Conservation (phyloP, 2,888 invertebrate genomes). For the Drosophila hamatofila region DNA sequence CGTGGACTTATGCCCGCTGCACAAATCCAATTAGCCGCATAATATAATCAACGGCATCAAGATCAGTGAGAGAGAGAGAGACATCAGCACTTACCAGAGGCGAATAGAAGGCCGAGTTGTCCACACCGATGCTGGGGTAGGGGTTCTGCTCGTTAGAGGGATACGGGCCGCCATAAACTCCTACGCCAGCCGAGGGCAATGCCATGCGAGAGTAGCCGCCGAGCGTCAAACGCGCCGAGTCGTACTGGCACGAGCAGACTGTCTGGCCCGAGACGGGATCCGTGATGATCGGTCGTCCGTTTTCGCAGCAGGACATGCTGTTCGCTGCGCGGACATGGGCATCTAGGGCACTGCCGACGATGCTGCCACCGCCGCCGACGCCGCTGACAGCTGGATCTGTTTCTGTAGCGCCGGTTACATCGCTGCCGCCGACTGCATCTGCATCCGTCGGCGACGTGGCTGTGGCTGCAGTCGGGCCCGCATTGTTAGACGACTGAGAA, state of each 20-base stretch:
- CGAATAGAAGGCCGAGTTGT: slow-evolving; percentile 97
- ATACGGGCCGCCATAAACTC: slow-evolving; percentile 94
- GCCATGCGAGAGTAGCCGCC: slow-evolving; percentile 92
- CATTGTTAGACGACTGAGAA: slow-evolving; percentile 85
- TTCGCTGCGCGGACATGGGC: slow-evolving; percentile 53
- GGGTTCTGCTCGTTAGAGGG: slow-evolving; percentile 96
- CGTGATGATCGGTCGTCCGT: slow-evolving; percentile 95
- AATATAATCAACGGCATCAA: slow-evolving; percentile 31
- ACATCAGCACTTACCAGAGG: slow-evolving; percentile 92
- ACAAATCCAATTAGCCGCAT: slow-evolving; percentile 72
- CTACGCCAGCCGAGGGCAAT: slow-evolving; percentile 88
- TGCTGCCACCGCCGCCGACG: slow-evolving; percentile 26
- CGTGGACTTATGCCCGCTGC: slow-evolving; percentile 64
- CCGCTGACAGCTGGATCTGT: slow-evolving; percentile 42
- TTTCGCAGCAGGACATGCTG: slow-evolving; percentile 91
- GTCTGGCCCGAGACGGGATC: slow-evolving; percentile 97
- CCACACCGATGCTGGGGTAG: slow-evolving; percentile 96
- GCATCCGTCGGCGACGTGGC: slow-evolving; percentile 54
- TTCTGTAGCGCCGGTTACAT: slow-evolving; percentile 57
- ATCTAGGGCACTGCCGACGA: slow-evolving; percentile 42
- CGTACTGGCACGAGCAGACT: slow-evolving; percentile 97
- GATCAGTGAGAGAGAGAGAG: neutral
- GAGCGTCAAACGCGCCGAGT: slow-evolving; percentile 93
- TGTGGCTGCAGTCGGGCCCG: slow-evolving; percentile 58
- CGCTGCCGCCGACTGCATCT: slow-evolving; percentile 60